Evolutionary conservation across 92 coral and sea anemone species (phyloP).

Genomic region (Scolanthus callimorphus): DNA sequence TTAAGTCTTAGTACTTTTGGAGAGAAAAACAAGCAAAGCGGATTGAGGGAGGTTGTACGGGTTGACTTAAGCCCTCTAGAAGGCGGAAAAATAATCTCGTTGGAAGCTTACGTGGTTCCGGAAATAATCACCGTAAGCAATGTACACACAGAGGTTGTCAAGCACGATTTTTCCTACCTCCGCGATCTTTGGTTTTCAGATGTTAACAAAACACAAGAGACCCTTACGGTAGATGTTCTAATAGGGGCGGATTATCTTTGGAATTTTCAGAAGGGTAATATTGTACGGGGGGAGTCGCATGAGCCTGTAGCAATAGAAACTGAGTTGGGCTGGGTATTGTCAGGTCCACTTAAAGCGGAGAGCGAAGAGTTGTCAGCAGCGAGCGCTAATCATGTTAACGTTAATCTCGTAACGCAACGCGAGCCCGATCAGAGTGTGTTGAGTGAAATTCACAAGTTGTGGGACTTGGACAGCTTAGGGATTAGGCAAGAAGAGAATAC

Average conservation of each 20-base stretch:
- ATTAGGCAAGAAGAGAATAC: conserved; percentile 21
- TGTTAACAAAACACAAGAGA: conserved; percentile 18
- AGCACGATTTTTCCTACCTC: conserved; percentile 36
- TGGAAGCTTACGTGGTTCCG: conserved; percentile 30
- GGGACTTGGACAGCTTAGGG: conserved; percentile 46
- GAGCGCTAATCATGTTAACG: not conserved
- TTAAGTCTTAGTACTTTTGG: conserved; percentile 30
- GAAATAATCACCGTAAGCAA: not conserved
- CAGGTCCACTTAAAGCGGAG: conserved; percentile 29
- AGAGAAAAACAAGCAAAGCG: not conserved
- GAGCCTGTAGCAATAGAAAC: conserved; percentile 54
- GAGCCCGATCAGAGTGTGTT: not conserved
- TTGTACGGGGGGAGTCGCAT: conserved; percentile 31
- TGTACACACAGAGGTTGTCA: conserved; percentile 27
- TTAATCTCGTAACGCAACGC: not conserved
- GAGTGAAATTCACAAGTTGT: conserved; percentile 1
- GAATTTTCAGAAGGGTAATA: conserved; percentile 43
- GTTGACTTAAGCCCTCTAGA: not conserved
- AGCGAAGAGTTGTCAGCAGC: not conserved
- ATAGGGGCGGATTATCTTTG: conserved; percentile 61
- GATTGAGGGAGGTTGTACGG: conserved; percentile 1
- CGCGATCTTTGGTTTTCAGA: conserved; percentile 54
- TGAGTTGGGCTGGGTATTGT: conserved; percentile 53
- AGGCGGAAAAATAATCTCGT: not conserved
- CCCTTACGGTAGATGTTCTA: conserved; percentile 35